Percentiles rank a stretch among this genome's conserved stretches.
Evolutionary conservation across 1,140 invertebrate genomes (phyloP).

Genomic region (Zaprionus davidi): DNA sequence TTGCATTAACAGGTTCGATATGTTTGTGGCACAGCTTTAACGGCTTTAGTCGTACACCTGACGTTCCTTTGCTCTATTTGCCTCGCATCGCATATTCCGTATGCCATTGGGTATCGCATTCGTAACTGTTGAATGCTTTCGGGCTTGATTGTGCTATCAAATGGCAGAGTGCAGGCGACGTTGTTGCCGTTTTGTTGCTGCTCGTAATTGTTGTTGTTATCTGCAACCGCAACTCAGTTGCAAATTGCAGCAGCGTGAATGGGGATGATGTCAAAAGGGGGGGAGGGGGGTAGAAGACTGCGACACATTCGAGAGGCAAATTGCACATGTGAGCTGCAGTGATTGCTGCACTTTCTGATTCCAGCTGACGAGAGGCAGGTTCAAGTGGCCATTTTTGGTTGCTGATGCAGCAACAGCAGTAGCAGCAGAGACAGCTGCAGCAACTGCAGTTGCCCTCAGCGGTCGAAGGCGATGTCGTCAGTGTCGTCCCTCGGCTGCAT

Average conservation of each 20-base stretch:
- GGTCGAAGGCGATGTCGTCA: slow-evolving; percentile 26
- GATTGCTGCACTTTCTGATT: slow-evolving; percentile 31
- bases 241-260: slow-evolving; percentile 40
- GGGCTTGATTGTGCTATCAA: slow-evolving; percentile 59
- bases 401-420: slow-evolving; percentile 35
- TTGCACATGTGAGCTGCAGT: slow-evolving; percentile 45
- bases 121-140: slow-evolving; percentile 49
- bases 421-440: slow-evolving; percentile 4
- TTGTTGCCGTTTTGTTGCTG: slow-evolving; percentile 37
- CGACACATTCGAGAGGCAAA: slow-evolving; percentile 31
- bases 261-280: neutral
- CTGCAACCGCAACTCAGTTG: slow-evolving; percentile 63
- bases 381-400: slow-evolving; percentile 47
- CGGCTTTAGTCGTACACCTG: slow-evolving; percentile 43
- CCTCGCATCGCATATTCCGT: neutral
- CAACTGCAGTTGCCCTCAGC: slow-evolving; percentile 2
- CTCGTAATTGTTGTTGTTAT: slow-evolving; percentile 40
- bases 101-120: slow-evolving; percentile 12
- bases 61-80: neutral
- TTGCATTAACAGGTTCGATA: slow-evolving; percentile 24
- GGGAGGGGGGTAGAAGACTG: neutral
- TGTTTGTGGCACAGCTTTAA: slow-evolving; percentile 21
- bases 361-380: slow-evolving; percentile 29
- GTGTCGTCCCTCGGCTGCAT: slow-evolving; percentile 50
- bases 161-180: slow-evolving; percentile 37